Percentiles rank a stretch among this genome's conserved stretches.
phyloP scores from a whole-genome alignment of 1,140 invertebrate genomes.

The Drosophila funebris region DNA sequence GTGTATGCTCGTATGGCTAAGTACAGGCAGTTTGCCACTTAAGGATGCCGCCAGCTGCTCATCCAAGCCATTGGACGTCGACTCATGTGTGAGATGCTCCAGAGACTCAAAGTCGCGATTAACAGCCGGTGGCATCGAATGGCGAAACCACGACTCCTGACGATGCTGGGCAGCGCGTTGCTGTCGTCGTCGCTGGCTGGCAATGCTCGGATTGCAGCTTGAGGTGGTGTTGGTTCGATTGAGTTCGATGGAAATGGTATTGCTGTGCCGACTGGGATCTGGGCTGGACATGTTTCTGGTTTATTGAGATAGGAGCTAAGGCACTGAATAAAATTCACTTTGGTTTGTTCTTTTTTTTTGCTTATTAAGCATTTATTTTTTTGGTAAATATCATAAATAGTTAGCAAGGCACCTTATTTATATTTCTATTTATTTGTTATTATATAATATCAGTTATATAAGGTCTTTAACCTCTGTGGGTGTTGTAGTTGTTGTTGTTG shows the following conservation, averaged over 20 bases:
- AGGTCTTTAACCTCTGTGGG: constrained; percentile 52
- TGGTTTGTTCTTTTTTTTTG: neutral
- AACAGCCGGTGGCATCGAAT: constrained; percentile 76
- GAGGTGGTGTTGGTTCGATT: constrained; percentile 32
- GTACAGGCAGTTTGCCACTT: constrained; percentile 40
- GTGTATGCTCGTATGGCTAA: constrained; percentile 67
- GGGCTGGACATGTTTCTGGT: constrained; percentile 59
- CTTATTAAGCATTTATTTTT: neutral
- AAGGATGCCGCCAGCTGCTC: constrained; percentile 72
- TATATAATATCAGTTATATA: constrained; percentile 53
- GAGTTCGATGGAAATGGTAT: constrained; percentile 23
- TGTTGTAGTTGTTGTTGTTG: no score
- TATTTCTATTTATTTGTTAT: constrained; percentile 10
- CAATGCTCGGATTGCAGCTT: constrained; percentile 13
- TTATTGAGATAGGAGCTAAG: constrained; percentile 26
- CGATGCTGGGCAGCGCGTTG: constrained; percentile 61
- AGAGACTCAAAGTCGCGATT: constrained; percentile 74
- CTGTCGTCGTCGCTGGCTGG: constrained; percentile 60
- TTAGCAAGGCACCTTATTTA: constrained; percentile 50
- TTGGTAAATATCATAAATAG: constrained; percentile 22
- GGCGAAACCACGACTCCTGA: constrained; percentile 77
- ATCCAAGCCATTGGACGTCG: constrained; percentile 59
- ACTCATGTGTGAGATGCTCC: constrained; percentile 62
- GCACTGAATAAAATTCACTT: constrained; percentile 46
- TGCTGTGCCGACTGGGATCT: constrained; percentile 37